A percentile compares a stretch with the other conserved stretches of the same genome.
phyloP scores from a whole-genome alignment of 2,113 vertebrate species.

The Cygnus buccinator region DNA sequence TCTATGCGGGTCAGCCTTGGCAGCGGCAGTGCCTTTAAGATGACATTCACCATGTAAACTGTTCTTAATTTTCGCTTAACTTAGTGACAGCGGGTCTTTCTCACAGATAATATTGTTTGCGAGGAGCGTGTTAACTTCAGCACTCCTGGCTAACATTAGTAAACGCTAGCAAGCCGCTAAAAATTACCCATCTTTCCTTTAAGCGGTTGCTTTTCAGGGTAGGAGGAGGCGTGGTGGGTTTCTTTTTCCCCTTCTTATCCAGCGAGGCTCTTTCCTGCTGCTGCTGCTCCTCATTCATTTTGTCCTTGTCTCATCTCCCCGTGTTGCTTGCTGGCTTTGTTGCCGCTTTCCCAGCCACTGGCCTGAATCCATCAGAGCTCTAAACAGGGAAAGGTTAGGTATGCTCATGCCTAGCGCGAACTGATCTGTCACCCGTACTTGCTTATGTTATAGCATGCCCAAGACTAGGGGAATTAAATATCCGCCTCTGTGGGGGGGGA shows the following conservation, averaged over 20 bases:
- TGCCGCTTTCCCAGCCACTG: conserved; percentile 32
- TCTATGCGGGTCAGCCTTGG: conserved; percentile 37
- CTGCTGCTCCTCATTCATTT: conserved; percentile 51
- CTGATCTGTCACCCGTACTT: conserved; percentile 35
- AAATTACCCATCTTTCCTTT: conserved; percentile 45
- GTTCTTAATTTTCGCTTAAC: neutral
- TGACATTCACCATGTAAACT: conserved; percentile 37
- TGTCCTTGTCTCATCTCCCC: conserved; percentile 31
- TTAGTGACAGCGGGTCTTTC: neutral
- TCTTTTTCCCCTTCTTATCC: conserved; percentile 5
- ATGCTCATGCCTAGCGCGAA: neutral
- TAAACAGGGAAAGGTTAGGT: conserved; percentile 61
- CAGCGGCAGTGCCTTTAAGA: conserved; percentile 47
- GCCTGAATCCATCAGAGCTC: conserved; percentile 49
- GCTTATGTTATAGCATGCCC: conserved; percentile 17
- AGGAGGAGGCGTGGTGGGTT: conserved; percentile 38
- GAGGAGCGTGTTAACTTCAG: neutral
- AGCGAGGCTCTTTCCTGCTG: neutral
- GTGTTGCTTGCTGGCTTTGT: conserved; percentile 36
- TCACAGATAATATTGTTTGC: neutral
- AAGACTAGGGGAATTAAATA: neutral
- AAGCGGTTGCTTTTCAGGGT: conserved; percentile 24
- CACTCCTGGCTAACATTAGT: neutral
- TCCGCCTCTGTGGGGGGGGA: neutral
- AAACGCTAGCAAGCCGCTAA: conserved; percentile 41